These are phyloP conservation scores for Tachuris rubrigastra DNA, from an alignment of 2,113 vertebrate species.

Conservation along the genomic window DNA sequence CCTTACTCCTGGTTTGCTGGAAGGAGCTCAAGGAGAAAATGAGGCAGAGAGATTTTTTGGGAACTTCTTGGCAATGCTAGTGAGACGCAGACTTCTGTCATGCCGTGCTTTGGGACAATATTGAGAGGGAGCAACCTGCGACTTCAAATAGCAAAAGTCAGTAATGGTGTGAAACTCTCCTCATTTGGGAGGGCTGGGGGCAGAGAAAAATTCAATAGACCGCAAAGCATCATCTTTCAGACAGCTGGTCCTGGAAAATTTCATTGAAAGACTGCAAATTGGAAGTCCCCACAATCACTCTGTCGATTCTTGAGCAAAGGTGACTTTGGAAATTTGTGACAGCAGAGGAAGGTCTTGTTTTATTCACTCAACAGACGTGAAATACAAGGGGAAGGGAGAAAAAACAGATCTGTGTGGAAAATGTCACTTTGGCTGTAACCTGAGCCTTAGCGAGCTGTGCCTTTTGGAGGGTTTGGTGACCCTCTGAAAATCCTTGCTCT, in stretches of 20 bases:
- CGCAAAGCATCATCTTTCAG: neutral
- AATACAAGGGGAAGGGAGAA: conserved; percentile 35
- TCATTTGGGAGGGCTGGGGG: neutral
- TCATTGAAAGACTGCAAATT: neutral
- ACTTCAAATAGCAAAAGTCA: neutral
- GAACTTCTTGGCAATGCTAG: neutral
- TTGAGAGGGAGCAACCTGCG: neutral
- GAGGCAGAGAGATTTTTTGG: neutral
- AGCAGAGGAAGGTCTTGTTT: conserved; percentile 44
- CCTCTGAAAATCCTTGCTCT: conserved; percentile 36
- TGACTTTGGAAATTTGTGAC: conserved; percentile 37
- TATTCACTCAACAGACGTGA: conserved; percentile 36
- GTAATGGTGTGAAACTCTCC: neutral
- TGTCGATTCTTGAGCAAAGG: conserved; percentile 39
- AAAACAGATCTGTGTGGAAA: conserved; percentile 9
- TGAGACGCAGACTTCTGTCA: neutral
- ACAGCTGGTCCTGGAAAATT: neutral
- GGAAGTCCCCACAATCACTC: neutral
- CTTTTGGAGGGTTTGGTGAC: conserved; percentile 22
- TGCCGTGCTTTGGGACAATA: neutral
- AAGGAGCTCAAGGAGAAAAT: neutral
- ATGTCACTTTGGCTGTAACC: conserved; percentile 20
- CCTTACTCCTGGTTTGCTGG: neutral
- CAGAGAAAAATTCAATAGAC: neutral
- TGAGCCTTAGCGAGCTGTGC: neutral